Percentiles rank a stretch among this genome's conserved stretches.
Conservation (phyloP, 2,888 invertebrate genomes). For the Timandra comae region DNA sequence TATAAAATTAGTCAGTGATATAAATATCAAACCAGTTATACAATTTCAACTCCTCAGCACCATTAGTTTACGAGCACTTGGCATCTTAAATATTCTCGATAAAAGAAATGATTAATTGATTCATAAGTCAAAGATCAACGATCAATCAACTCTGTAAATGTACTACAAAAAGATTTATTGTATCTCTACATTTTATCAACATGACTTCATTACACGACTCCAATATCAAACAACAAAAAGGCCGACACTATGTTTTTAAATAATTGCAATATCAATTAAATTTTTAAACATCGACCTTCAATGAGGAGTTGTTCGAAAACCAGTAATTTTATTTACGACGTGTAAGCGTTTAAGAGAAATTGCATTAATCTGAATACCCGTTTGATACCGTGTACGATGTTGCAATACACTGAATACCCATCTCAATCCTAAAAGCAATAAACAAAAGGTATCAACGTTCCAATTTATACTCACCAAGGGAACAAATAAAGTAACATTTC, state of each 20-base stretch:
- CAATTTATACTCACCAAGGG: conserved; percentile 31
- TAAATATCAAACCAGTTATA: no score
- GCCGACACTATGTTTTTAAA: conserved; percentile 30
- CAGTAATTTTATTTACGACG: conserved; percentile 75
- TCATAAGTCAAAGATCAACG: conserved; percentile 9
- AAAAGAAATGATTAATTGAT: conserved; percentile 7
- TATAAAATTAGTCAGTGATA: no score
- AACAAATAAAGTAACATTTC: conserved; percentile 45
- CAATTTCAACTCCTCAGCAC: no score
- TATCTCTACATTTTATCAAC: conserved; percentile 14
- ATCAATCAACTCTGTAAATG: conserved; percentile 5
- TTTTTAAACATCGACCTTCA: conserved; percentile 54
- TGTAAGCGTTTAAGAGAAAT: conserved; percentile 77
- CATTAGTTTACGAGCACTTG: conserved; percentile 11
- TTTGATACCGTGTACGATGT: conserved; percentile 74
- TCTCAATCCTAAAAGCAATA: conserved; percentile 31
- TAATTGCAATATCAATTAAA: conserved; percentile 59
- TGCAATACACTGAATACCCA: conserved; percentile 65
- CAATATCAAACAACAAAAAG: conserved; percentile 31
- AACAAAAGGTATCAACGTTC: conserved; percentile 25
- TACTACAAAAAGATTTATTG: conserved; percentile 19
- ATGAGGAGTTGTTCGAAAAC: conserved; percentile 49
- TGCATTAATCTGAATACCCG: conserved; percentile 76
- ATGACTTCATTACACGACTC: conserved; percentile 27
- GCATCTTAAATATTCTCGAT: conserved; percentile 5